phyloP scores from a whole-genome alignment of 2,113 vertebrate genomes.

The Callaeas wilsoni region DNA sequence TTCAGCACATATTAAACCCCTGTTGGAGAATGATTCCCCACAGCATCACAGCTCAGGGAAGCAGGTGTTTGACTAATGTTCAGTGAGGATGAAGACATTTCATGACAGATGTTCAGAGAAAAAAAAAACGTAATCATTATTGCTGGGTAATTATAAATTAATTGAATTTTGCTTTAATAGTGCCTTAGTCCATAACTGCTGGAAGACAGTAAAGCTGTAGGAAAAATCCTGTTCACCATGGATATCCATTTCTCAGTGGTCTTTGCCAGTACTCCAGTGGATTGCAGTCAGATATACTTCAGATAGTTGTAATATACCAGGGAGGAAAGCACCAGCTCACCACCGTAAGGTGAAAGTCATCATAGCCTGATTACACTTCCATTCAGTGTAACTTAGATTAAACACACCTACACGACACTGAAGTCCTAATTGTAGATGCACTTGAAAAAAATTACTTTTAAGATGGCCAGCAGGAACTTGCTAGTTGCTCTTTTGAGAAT shows the following conservation, averaged over 20 bases:
- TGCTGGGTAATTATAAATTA: constrained; percentile 34
- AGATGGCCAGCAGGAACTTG: background rate
- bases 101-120: constrained; percentile 36
- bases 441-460: background rate
- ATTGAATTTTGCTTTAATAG: constrained; percentile 24
- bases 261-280: background rate
- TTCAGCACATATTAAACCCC: background rate
- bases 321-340: background rate
- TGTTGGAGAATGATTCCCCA: background rate
- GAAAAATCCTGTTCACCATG: background rate
- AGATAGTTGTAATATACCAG: background rate
- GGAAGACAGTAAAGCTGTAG: background rate
- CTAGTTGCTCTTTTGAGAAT: background rate
- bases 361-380: background rate
- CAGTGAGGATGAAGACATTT: constrained; percentile 4
- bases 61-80: constrained; percentile 41
- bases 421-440: background rate
- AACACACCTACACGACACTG: background rate
- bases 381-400: background rate
- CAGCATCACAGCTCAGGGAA: background rate
- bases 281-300: background rate
- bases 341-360: background rate
- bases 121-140: constrained; percentile 29
- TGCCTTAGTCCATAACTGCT: background rate
- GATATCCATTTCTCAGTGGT: background rate